phyloP scores from a whole-genome alignment of 2,888 invertebrate species.

The Oscheius myriophilus region DNA sequence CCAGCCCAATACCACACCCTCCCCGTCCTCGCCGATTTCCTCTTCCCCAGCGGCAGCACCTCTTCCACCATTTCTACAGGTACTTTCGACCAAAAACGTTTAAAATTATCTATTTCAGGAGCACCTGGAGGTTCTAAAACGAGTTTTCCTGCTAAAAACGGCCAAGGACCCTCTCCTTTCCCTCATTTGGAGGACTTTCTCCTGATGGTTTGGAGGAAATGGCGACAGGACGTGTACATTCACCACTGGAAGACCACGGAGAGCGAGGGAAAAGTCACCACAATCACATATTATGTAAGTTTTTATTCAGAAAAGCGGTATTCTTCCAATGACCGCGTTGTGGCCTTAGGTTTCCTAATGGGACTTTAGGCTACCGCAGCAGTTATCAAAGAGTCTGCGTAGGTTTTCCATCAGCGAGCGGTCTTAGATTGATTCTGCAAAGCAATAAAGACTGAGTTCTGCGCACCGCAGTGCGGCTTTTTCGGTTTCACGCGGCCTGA shows the following conservation, averaged over 20 bases:
- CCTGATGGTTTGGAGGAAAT: conserved; percentile 18
- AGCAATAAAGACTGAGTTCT: no score
- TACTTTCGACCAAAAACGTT: no score
- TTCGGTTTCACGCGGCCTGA: no score
- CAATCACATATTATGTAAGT: conserved; percentile 29
- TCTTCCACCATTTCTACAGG: neutral
- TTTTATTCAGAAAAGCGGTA: neutral
- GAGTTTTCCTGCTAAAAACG: neutral
- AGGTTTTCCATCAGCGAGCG: neutral
- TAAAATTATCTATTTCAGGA: no score
- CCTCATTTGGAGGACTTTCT: conserved; percentile 30
- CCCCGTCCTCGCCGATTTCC: neutral
- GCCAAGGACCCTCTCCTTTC: conserved; percentile 20
- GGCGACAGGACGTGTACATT: conserved; percentile 17
- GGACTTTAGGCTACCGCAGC: no score
- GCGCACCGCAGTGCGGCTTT: no score
- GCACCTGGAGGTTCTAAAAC: neutral
- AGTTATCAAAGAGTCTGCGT: no score
- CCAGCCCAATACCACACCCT: conserved; percentile 23
- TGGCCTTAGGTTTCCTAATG: no score
- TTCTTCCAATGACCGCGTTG: no score
- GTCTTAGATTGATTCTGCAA: no score
- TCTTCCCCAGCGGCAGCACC: neutral
- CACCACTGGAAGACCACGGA: conserved; percentile 21
- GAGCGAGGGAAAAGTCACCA: conserved; percentile 3